Conservation (phyloP, 2,888 invertebrate genomes). For the Didymodactylos carnosus region DNA sequence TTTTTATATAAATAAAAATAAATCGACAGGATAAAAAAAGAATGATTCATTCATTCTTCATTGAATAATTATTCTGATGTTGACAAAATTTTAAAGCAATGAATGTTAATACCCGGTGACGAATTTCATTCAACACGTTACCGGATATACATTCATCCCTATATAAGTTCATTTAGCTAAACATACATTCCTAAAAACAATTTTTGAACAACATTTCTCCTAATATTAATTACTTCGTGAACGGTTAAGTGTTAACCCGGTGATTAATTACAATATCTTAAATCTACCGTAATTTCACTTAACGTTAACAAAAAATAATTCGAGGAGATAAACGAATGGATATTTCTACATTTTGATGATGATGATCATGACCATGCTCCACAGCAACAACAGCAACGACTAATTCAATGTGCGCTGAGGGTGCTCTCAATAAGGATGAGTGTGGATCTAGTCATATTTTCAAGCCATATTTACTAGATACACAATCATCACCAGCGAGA, state of each 20-base stretch:
- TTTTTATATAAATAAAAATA: too few relatives aligned
- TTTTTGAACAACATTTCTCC: too few relatives aligned
- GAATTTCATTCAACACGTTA: neutral
- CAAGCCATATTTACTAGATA: neutral
- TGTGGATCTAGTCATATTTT: neutral
- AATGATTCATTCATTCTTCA: too few relatives aligned
- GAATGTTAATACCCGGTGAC: constrained; percentile 2
- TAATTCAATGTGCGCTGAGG: too few relatives aligned
- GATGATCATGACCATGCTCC: too few relatives aligned
- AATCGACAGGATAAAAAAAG: too few relatives aligned
- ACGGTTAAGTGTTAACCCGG: neutral
- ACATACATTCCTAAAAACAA: neutral
- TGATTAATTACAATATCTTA: neutral
- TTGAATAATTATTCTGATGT: too few relatives aligned
- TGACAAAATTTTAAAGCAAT: too few relatives aligned
- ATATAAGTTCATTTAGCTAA: too few relatives aligned
- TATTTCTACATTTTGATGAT: neutral
- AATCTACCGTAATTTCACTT: neutral
- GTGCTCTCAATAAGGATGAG: constrained; percentile 1
- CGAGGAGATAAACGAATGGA: neutral
- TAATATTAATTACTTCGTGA: neutral
- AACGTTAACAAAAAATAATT: neutral
- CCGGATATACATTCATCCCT: neutral
- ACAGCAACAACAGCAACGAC: too few relatives aligned
- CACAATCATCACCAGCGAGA: neutral